Percentiles rank a stretch among this genome's conserved stretches.
Conservation (phyloP, 2,113 vertebrate genomes). For the Solenodon paradoxus region DNA sequence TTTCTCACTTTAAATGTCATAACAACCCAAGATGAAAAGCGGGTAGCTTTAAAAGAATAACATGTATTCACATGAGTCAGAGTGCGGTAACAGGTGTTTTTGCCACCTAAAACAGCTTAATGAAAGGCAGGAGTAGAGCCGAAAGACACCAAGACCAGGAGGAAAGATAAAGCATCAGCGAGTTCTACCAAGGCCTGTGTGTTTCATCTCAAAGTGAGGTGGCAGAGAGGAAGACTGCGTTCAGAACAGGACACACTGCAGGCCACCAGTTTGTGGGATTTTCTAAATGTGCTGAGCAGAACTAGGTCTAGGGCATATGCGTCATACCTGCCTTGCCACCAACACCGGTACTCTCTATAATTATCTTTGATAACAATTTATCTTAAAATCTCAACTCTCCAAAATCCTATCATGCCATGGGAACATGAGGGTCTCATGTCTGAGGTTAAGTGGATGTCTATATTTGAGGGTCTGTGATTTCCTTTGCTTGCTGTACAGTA, state of each 20-base stretch:
- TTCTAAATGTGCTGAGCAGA: background rate
- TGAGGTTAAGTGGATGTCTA: background rate
- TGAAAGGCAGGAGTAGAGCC: background rate
- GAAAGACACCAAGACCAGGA: background rate
- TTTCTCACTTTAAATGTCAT: constrained; percentile 11
- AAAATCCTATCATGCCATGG: background rate
- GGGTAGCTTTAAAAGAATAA: background rate
- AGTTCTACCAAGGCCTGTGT: background rate
- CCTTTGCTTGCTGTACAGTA: background rate
- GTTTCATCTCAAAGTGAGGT: background rate
- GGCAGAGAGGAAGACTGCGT: background rate
- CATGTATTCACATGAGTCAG: background rate
- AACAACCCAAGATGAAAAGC: background rate
- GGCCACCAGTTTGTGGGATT: background rate
- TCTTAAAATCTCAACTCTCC: background rate
- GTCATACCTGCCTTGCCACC: background rate
- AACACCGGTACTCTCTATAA: background rate
- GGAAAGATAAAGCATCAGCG: background rate
- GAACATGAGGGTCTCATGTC: background rate
- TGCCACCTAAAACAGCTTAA: background rate
- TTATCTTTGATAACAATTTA: background rate
- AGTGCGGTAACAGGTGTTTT: background rate
- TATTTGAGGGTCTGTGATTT: background rate
- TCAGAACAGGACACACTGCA: background rate
- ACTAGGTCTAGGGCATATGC: background rate